Base-by-base conservation (phyloP, 2,888 invertebrate species). In the Clunio marinus region DNA sequence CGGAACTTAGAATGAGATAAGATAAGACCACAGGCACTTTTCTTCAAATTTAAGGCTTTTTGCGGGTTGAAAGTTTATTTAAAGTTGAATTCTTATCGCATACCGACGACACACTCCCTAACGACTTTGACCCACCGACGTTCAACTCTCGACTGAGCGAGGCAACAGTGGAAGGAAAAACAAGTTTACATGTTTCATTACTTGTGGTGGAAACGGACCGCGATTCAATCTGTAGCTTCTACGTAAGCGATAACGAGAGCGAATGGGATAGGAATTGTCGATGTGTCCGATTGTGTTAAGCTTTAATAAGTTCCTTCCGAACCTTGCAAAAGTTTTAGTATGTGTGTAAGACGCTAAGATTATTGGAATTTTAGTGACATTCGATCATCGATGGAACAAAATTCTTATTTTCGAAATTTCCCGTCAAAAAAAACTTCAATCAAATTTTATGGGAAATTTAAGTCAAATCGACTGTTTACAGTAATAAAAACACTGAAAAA, bases 81-180 rank as follows among this genome's bases (percentile, higher is more conserved):
- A 51, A 17, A 51, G 22, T 22, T 51, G 7, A 51, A 51, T 51
- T 51, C 51, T 51, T 17, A 51, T 51, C 51, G 51, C 17, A 22
- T 13, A 3, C n/a, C 22, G 20, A 22, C 51, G 10, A 51, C 51
- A 13, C 8, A n/a, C 20, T 51, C 22, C 51, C 20, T 22, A 17
- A 22, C 51, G 51, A 51, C 17, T 51, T 51, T 13, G 51, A 51
- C 51, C 51, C 51, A 41, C n/a, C 46, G 46, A 45, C 63, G 63
- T 65, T 65, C 63, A 37, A 45, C 45, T 65, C 45, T 13, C 63
- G 46, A 65, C 63, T 65, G 63, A 65, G 58, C 13, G 17, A n/a
- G n/a, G 51, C 51, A 22, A 25, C 63, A 65, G 22, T 65, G 63
- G 63, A 65, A 65, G 32, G 63, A 46, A 65, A 60, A 65, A 65